Conservation (phyloP, 1,140 invertebrate genomes). For the Brachionus asplanchnoidis region DNA sequence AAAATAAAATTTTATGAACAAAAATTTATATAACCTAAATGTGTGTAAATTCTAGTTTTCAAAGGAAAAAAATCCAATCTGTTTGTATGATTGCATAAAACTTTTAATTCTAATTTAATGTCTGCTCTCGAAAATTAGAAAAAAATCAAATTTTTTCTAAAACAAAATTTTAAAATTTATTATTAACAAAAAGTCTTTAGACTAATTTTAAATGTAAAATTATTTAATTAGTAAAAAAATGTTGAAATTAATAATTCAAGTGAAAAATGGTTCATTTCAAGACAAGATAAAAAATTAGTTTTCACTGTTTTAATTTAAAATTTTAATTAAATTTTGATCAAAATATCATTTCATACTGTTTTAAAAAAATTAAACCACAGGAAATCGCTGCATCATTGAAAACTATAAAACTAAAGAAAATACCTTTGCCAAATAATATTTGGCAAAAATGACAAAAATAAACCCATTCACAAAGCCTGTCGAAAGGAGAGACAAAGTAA, state of each 20-base stretch:
- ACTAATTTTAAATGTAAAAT: background rate
- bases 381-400: background rate
- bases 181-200: too few species aligned
- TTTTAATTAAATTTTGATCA: background rate
- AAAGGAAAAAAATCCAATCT: too few species aligned
- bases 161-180: too few species aligned
- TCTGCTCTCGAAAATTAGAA: too few species aligned
- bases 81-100: too few species aligned
- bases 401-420: background rate
- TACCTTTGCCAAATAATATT: background rate
- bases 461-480: background rate
- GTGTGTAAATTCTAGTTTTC: too few species aligned
- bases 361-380: background rate
- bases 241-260: background rate
- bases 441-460: conserved; percentile 17
- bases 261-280: background rate
- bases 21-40: too few species aligned
- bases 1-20: too few species aligned
- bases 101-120: too few species aligned
- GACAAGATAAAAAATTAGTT: background rate
- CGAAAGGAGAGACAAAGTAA: background rate
- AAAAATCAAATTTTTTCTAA: too few species aligned
- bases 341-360: background rate
- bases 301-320: background rate
- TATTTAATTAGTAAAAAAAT: background rate